These are phyloP conservation scores for Tarsius wallacei DNA, from an alignment of 2,797 vertebrate genomes.

Conservation along the genomic window DNA sequence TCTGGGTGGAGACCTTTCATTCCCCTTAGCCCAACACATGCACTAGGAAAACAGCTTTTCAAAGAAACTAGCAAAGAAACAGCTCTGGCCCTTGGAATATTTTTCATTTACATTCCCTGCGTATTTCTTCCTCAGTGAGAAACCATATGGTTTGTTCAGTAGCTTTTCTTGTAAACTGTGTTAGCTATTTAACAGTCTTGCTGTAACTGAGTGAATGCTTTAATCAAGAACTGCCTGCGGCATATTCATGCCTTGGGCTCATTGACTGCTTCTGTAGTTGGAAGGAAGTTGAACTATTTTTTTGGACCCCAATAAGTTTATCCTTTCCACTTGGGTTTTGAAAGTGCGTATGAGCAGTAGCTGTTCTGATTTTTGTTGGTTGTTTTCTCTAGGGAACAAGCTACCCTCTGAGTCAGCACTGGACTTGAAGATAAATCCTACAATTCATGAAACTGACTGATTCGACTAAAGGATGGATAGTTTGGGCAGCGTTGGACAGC, in stretches of 20 bases:
- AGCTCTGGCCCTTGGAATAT: slow-evolving; percentile 45
- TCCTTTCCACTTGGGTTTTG: slow-evolving; percentile 86
- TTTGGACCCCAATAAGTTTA: slow-evolving; percentile 79
- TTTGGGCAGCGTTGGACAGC: slow-evolving; percentile 89
- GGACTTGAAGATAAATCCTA: slow-evolving; percentile 88
- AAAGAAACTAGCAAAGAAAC: slow-evolving; percentile 17
- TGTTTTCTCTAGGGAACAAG: slow-evolving; percentile 89
- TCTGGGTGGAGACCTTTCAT: not conserved
- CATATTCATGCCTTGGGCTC: slow-evolving; percentile 57
- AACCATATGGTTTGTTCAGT: slow-evolving; percentile 41
- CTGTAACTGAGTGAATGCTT: slow-evolving; percentile 68
- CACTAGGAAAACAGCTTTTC: slow-evolving; percentile 12
- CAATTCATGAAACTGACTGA: slow-evolving; percentile 89
- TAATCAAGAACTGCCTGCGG: slow-evolving; percentile 34
- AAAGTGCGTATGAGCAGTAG: slow-evolving; percentile 86
- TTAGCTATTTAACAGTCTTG: slow-evolving; percentile 65
- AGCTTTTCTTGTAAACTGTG: slow-evolving; percentile 25
- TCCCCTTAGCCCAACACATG: not conserved
- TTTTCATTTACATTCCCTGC: slow-evolving; percentile 50
- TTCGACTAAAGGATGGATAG: slow-evolving; percentile 88
- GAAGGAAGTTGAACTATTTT: slow-evolving; percentile 77
- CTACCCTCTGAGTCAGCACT: slow-evolving; percentile 88
- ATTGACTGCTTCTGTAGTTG: slow-evolving; percentile 70
- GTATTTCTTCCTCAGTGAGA: slow-evolving; percentile 31
- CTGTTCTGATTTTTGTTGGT: slow-evolving; percentile 89